Base-by-base conservation (phyloP, 2,113 vertebrate genomes). In the Brienomyrus brachyistius region DNA sequence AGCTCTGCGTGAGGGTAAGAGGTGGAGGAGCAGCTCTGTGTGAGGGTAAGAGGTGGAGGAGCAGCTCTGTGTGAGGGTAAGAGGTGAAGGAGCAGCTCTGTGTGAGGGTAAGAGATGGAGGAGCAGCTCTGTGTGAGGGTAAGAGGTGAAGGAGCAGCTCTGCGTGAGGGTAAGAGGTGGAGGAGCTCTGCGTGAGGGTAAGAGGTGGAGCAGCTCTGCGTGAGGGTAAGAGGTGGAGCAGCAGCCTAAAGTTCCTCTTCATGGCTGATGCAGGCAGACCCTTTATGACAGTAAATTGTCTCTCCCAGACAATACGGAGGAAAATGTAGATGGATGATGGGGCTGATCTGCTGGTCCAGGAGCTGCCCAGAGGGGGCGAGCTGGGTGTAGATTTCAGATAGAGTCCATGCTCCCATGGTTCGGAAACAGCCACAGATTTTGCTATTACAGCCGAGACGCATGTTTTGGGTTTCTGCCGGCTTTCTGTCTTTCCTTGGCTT, bases 401-500 rank as follows among this genome's bases (percentile, higher is more conserved):
- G 13, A 6, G 56, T 45, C 54, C 31, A 23, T 10, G 4, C 56
- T 88, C 21, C 43, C 23, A 11, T 10, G 5, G 31, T 19, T 86
- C 27, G 43, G 45, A 27, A 54, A 35, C 3, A 31, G 50, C 5
- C 21, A 2, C 3, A 3, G 6, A 35, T 13, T 5, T 52, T 93
- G 94, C 94, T 93, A 94, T 54, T 43, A 83, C 95, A 93, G 90
- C 92, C 93, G 92, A 92, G 91, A 91, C 88, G 89, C 93, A 94
- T 91, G 93, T 95, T 97, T 96, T 95, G 97, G 96, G 97, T 96
- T 56, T 95, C 95, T 47, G 91, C 96, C 95, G 94, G 94, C 95
- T 95, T 94, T 96, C 93, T 92, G 95, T 40, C 40, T 95, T 90
- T 94, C 93, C 96, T 94, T 97, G 97, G 97, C 97, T 98, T 97